Evolutionary conservation across 2,797 vertebrate species (phyloP).

Genomic region (Diglossa cyanea): DNA sequence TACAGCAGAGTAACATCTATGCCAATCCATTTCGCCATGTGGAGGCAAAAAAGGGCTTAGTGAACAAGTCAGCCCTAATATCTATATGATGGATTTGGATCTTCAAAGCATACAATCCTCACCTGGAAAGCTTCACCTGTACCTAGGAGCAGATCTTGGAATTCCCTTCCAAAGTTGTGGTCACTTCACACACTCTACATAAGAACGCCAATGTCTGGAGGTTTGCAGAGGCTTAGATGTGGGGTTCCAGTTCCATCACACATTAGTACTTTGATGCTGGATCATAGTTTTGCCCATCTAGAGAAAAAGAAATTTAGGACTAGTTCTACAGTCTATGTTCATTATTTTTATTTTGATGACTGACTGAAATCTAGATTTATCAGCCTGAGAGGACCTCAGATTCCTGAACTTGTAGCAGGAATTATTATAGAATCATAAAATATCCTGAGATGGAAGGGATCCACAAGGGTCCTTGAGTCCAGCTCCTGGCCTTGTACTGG

Average conservation of each 20-base stretch:
- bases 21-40: neutral
- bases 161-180: neutral
- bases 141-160: neutral
- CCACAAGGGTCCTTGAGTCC: rapidly evolving
- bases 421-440: neutral
- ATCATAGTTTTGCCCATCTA: neutral
- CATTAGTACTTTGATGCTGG: neutral
- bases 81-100: neutral
- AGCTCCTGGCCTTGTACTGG: neutral
- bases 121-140: neutral
- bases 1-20: neutral
- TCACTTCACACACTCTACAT: neutral
- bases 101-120: neutral
- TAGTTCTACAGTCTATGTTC: neutral
- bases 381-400: neutral
- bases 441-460: neutral
- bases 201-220: neutral
- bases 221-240: neutral
- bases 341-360: neutral
- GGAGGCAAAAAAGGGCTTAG: neutral
- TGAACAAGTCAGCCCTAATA: neutral
- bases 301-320: neutral
- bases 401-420: neutral
- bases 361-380: neutral
- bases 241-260: neutral